Conservation (phyloP, 2,888 invertebrate species). For the Panopea generosa region DNA sequence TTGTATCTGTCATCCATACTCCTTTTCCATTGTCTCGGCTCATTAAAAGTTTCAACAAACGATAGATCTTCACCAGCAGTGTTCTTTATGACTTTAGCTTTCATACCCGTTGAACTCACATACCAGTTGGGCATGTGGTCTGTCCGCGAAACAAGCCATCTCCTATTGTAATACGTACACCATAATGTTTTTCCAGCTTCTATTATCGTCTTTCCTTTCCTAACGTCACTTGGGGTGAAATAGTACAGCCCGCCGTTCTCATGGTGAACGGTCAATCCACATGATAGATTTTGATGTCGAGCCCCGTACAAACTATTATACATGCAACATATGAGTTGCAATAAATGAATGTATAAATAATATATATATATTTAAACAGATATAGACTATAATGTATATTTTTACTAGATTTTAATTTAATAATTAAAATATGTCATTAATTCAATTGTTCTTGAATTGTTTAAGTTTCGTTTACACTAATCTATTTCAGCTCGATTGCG, state of each 20-base stretch:
- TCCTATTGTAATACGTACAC: slow-evolving; percentile 38
- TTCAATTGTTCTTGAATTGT: too few relatives aligned
- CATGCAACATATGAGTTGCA: slow-evolving; percentile 74
- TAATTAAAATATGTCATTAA: too few relatives aligned
- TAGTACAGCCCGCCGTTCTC: slow-evolving; percentile 69
- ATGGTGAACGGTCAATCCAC: slow-evolving; percentile 63
- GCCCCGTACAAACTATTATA: slow-evolving; percentile 40
- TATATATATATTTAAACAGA: too few relatives aligned
- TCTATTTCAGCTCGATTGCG: too few relatives aligned
- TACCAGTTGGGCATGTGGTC: slow-evolving; percentile 57
- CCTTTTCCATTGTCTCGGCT: slow-evolving; percentile 34
- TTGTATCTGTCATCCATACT: slow-evolving; percentile 16
- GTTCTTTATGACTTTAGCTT: slow-evolving; percentile 15
- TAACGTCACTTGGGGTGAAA: slow-evolving; percentile 57
- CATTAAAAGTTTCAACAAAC: slow-evolving; percentile 23
- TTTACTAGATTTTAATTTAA: too few relatives aligned
- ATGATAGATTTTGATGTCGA: slow-evolving; percentile 41
- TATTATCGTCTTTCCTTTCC: slow-evolving; percentile 29
- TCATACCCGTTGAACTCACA: slow-evolving; percentile 7
- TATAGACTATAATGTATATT: too few relatives aligned
- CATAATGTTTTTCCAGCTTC: slow-evolving; percentile 32
- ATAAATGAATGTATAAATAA: too few relatives aligned
- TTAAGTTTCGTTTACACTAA: too few relatives aligned
- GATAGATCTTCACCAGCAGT: slow-evolving; percentile 30
- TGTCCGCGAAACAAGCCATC: slow-evolving; percentile 45